Evolutionary conservation across 2,888 invertebrate genomes (phyloP).

Genomic region (Ectropis crepuscularia): DNA sequence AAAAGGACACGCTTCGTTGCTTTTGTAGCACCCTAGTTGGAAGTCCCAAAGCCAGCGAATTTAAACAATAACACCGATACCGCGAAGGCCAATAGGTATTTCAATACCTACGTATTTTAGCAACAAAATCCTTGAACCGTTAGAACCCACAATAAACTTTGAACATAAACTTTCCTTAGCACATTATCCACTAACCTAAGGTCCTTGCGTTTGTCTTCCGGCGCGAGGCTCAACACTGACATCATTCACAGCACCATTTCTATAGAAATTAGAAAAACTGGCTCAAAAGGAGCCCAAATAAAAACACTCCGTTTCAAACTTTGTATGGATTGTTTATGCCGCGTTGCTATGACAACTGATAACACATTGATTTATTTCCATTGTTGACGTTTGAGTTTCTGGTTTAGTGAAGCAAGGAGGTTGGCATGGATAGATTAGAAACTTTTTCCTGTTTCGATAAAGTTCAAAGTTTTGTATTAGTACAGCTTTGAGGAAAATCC

Average conservation of each 20-base stretch:
- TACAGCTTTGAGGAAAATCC: too few species aligned
- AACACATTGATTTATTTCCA: constrained; percentile 58
- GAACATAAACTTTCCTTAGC: too few species aligned
- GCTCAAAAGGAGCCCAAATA: constrained; percentile 50
- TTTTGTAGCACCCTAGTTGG: too few species aligned
- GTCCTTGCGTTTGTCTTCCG: constrained; percentile 78
- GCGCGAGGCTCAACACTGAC: constrained; percentile 80
- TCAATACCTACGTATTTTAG: not conserved
- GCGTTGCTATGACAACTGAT: constrained; percentile 66
- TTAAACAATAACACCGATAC: too few species aligned
- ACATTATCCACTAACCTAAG: constrained; percentile 52
- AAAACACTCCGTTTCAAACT: constrained; percentile 50
- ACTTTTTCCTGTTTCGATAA: not conserved
- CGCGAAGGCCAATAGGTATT: too few species aligned
- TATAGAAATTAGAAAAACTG: constrained; percentile 50
- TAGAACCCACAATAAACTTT: not conserved
- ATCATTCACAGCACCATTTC: constrained; percentile 62
- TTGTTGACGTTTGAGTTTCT: constrained; percentile 49
- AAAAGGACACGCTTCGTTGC: too few species aligned
- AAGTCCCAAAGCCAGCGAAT: too few species aligned
- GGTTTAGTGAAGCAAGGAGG: constrained; percentile 39
- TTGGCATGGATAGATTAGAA: constrained; percentile 8
- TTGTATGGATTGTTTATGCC: constrained; percentile 56
- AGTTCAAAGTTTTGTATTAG: not conserved
- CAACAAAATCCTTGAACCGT: not conserved